Conservation (phyloP, 2,797 vertebrate genomes). For the Lacerta bilineata region DNA sequence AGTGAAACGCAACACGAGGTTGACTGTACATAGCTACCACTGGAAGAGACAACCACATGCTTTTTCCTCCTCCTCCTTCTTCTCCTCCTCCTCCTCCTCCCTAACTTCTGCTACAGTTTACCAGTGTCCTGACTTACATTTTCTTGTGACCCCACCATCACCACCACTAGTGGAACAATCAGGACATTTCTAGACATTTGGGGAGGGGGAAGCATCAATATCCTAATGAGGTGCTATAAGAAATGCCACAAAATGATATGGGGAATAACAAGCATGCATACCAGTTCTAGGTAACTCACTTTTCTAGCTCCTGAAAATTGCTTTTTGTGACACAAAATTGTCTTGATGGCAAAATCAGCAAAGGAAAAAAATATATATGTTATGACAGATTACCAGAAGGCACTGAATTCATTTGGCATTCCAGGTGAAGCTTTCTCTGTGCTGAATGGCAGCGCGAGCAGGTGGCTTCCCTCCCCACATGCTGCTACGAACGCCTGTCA, state of each 20-base stretch:
- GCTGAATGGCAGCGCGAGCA: slow-evolving; percentile 42
- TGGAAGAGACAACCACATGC: not conserved
- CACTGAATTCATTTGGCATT: slow-evolving; percentile 49
- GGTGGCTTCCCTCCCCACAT: slow-evolving; percentile 40
- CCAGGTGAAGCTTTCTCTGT: slow-evolving; percentile 50
- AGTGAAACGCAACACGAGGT: too few relatives aligned
- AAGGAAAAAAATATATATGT: not conserved
- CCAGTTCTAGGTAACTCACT: slow-evolving; percentile 68
- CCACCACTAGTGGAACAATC: too few relatives aligned
- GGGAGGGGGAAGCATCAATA: not conserved
- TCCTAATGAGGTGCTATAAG: not conserved
- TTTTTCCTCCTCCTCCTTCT: too few relatives aligned
- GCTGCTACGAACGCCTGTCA: slow-evolving; percentile 3
- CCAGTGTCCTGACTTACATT: not conserved
- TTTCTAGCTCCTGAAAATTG: slow-evolving; percentile 62
- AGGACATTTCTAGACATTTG: not conserved
- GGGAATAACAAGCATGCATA: slow-evolving; percentile 57
- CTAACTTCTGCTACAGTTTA: too few relatives aligned
- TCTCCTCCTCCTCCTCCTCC: too few relatives aligned
- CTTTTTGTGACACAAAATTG: slow-evolving; percentile 57
- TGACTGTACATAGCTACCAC: not conserved
- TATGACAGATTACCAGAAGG: slow-evolving; percentile 56
- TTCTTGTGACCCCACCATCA: not conserved
- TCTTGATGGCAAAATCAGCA: slow-evolving; percentile 36
- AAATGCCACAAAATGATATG: not conserved